phyloP scores from a whole-genome alignment of 1,140 invertebrate genomes.

The Drosophila punjabiensis region DNA sequence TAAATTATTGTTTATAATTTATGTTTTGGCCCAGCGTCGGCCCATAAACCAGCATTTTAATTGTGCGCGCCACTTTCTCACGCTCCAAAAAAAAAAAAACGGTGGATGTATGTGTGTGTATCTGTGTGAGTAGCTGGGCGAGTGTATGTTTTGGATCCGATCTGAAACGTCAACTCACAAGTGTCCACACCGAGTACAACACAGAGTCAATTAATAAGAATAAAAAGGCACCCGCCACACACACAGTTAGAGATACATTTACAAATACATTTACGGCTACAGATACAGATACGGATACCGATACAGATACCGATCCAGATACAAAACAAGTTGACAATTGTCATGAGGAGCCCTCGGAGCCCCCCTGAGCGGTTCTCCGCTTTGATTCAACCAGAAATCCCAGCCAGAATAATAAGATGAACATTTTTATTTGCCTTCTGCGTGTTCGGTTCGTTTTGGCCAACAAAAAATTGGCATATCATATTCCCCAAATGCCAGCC shows the following conservation, averaged over 20 bases:
- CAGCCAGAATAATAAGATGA: conserved; percentile 80
- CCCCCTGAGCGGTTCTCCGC: conserved; percentile 24
- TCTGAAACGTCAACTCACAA: conserved; percentile 74
- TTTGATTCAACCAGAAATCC: conserved; percentile 78
- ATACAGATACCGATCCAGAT: conserved; percentile 6
- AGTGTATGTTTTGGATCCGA: conserved; percentile 13
- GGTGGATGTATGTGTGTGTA: neutral
- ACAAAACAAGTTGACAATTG: conserved; percentile 81
- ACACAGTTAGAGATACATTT: neutral
- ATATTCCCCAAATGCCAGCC: conserved; percentile 32
- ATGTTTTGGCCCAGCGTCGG: conserved; percentile 69
- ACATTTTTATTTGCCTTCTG: conserved; percentile 71
- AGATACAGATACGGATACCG: neutral
- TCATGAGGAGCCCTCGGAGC: conserved; percentile 55
- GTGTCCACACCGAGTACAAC: conserved; percentile 49
- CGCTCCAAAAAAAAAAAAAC: conserved; percentile 66
- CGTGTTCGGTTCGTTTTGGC: conserved; percentile 29
- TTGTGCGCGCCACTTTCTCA: conserved; percentile 80
- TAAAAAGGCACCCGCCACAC: conserved; percentile 70
- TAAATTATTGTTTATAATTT: conserved; percentile 82
- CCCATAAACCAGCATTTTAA: conserved; percentile 79
- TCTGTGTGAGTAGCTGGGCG: conserved; percentile 5
- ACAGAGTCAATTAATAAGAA: conserved; percentile 79
- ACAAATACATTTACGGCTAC: neutral
- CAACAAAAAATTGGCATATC: conserved; percentile 73